Conservation (phyloP, 2,113 vertebrate species). For the Calonectris borealis region DNA sequence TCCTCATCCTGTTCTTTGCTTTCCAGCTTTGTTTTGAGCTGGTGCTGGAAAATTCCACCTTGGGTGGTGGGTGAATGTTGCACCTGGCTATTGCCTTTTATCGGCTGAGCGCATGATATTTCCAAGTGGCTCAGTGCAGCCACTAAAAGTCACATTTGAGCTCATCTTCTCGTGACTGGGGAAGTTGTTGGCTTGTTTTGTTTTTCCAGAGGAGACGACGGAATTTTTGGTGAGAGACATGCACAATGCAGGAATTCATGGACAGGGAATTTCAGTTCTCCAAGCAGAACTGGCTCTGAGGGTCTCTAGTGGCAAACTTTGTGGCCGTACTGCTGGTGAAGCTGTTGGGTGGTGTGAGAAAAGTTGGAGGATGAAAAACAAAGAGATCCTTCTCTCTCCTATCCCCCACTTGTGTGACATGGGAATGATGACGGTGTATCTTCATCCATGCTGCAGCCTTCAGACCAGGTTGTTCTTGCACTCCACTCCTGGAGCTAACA, state of each 20-base stretch:
- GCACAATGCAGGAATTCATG: background rate
- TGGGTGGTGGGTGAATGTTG: background rate
- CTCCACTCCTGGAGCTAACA: background rate
- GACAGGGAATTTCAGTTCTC: background rate
- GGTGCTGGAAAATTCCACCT: background rate
- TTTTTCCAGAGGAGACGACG: background rate
- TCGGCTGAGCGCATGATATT: fast-evolving
- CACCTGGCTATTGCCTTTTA: background rate
- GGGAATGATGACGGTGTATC: background rate
- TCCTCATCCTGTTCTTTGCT: background rate
- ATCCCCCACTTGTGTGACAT: background rate
- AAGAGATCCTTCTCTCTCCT: background rate
- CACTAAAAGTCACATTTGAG: background rate
- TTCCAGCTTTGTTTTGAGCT: background rate
- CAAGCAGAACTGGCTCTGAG: background rate
- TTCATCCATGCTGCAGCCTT: background rate
- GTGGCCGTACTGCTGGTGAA: background rate
- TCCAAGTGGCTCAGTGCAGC: background rate
- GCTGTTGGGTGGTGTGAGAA: background rate
- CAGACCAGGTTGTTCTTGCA: background rate
- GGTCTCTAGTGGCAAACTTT: background rate
- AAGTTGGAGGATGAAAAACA: background rate
- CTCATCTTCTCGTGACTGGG: background rate
- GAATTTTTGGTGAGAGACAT: background rate
- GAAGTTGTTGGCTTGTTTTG: background rate